Percentiles rank a stretch among this genome's conserved stretches.
These are phyloP conservation scores for Rhabdomys pumilio DNA, from an alignment of 2,797 vertebrate genomes.

Conservation along the genomic window DNA sequence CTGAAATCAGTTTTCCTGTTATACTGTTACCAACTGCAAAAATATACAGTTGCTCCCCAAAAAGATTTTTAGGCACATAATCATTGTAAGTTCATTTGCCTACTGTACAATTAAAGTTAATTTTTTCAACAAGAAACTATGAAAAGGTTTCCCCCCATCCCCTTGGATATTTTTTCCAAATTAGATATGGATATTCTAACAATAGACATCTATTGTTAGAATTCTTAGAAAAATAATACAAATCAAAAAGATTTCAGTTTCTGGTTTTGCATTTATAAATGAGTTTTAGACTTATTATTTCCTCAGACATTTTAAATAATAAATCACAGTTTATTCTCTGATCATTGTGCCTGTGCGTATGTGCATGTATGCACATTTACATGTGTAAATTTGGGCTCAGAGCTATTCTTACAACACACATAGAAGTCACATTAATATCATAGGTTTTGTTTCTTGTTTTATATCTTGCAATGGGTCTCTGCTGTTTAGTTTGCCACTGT, in stretches of 20 bases:
- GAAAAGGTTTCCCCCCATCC: too few species aligned
- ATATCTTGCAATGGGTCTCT: neutral
- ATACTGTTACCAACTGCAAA: neutral
- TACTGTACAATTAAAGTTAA: slow-evolving; percentile 11
- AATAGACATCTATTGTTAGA: neutral
- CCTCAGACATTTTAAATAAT: neutral
- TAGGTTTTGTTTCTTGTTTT: neutral
- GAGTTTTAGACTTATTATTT: neutral
- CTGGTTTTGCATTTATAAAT: neutral
- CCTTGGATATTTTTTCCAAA: neutral
- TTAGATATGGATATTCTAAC: neutral
- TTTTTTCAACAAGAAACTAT: neutral
- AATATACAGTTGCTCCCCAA: neutral
- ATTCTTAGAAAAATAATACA: neutral
- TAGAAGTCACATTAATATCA: neutral
- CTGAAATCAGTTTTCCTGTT: neutral
- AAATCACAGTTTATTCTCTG: neutral
- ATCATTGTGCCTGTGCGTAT: neutral
- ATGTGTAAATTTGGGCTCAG: neutral
- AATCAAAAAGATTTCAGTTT: neutral
- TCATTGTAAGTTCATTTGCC: slow-evolving; percentile 36
- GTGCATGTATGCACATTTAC: neutral
- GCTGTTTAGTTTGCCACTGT: neutral
- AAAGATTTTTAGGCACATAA: neutral
- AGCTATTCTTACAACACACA: neutral